Base-by-base conservation (phyloP, 2,113 vertebrate species). In the Galeopterus variegatus region DNA sequence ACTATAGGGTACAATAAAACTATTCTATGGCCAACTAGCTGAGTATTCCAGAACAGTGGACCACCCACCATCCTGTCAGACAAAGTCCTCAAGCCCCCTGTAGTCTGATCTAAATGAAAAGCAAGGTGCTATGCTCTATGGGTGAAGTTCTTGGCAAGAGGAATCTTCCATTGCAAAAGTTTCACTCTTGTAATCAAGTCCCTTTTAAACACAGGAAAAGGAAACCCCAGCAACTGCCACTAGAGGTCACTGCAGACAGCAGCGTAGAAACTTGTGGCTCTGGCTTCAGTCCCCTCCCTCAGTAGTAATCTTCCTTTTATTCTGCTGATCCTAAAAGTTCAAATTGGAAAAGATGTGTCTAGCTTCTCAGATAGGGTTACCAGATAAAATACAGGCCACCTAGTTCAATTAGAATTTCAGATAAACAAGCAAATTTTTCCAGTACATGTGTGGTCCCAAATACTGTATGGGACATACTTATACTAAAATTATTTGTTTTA, bases 1-100 rank as follows among this genome's bases (percentile, higher is more conserved):
- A 60, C 5, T 11, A 45, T 6, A 56, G 17, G 14, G 3, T 14
- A 28, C 1, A 52, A 0, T 12, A 2, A 0, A 48, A 8, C n/a
- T 23, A 4, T 36, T 41, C 36, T 56, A 4, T 6, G 19, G 9
- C 8, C 69, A 80, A 24, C 60, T 17, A 76, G 60, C 23, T 2
- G 3, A 45, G 18, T 50, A 31, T 56, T 79, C 56, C 26, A 18
- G 15, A 67, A 36, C 58, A 84, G 45, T 79, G 72, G 17, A 26
- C 69, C 4, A 6, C 12, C 48, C 4, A 1, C 0, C 5, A 6
- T 58, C 19, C 13, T 65, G 6, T 4, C 19, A 88, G 19, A 28
- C 54, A 23, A 26, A 41, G 48, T 33, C 23, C 36, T 41, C 8
- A 58, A 23, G 10, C 19, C 36, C n/a, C 17, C 8, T 33, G 17